phyloP scores from a whole-genome alignment of 2,888 invertebrate species.

The Rhabditophanes sp. region DNA sequence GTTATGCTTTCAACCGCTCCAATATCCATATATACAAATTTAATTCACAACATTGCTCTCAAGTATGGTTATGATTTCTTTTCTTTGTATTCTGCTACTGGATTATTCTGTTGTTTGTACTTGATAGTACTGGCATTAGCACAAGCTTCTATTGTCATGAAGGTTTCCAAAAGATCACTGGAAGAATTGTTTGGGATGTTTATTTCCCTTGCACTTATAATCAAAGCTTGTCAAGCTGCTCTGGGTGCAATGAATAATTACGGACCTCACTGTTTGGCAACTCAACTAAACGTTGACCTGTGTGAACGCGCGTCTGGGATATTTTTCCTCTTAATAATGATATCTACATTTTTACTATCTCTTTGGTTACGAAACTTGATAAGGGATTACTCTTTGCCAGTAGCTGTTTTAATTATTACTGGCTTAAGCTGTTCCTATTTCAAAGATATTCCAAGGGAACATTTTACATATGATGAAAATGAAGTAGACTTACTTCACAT shows the following conservation, averaged over 20 bases:
- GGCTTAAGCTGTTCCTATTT: no score
- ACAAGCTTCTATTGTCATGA: slow-evolving; percentile 23
- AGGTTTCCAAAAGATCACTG: slow-evolving; percentile 21
- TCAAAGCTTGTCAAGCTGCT: slow-evolving; percentile 11
- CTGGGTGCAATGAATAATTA: slow-evolving; percentile 7
- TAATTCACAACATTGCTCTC: slow-evolving; percentile 22
- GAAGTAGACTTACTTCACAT: no score
- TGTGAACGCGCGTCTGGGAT: no score
- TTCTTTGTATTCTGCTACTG: slow-evolving; percentile 23
- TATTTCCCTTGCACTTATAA: slow-evolving; percentile 14
- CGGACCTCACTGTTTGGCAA: slow-evolving; percentile 5
- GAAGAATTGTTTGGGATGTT: slow-evolving; percentile 21
- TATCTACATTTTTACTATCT: no score
- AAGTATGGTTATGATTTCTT: slow-evolving; percentile 21
- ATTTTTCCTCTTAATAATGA: no score
- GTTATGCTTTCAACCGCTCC: slow-evolving; percentile 34
- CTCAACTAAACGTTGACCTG: no score
- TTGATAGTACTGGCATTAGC: slow-evolving; percentile 20
- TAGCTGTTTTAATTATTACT: no score
- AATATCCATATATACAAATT: slow-evolving; percentile 30
- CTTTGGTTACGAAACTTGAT: no score
- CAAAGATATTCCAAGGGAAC: no score
- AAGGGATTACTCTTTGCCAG: no score
- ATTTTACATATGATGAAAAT: no score
- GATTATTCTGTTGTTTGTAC: slow-evolving; percentile 24